These are phyloP conservation scores for Eulithis prunata DNA, from an alignment of 2,888 invertebrate genomes.

Conservation along the genomic window DNA sequence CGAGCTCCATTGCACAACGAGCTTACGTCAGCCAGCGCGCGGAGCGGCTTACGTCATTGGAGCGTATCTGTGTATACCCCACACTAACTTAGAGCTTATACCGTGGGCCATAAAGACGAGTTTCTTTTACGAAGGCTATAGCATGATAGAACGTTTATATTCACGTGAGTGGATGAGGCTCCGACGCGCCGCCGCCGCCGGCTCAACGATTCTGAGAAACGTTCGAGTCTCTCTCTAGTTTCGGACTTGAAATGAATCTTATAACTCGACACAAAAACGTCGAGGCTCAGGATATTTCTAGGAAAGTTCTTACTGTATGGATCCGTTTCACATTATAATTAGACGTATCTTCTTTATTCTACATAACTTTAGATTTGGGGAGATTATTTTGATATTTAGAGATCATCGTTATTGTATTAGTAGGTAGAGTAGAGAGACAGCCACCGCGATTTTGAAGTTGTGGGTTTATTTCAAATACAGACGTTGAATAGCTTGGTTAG, in stretches of 20 bases:
- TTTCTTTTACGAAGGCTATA: constrained; percentile 57
- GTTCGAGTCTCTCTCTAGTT: constrained; percentile 79
- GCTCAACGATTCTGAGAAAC: constrained; percentile 82
- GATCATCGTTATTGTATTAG: too few relatives aligned
- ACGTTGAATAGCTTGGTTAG: too few relatives aligned
- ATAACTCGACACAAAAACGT: constrained; percentile 54
- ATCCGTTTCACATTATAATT: constrained; percentile 23
- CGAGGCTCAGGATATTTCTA: constrained; percentile 57
- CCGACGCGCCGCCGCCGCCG: constrained; percentile 72
- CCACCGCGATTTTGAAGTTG: too few relatives aligned
- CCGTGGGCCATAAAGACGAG: constrained; percentile 55
- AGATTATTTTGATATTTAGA: too few relatives aligned
- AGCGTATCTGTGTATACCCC: constrained; percentile 61
- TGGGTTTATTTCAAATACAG: too few relatives aligned
- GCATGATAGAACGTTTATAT: constrained; percentile 82
- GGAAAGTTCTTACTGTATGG: constrained; percentile 48
- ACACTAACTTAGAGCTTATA: constrained; percentile 68
- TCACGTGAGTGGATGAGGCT: constrained; percentile 83
- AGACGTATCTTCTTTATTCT: too few relatives aligned
- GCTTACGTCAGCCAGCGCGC: constrained; percentile 83
- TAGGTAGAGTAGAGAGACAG: too few relatives aligned
- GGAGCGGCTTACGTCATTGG: constrained; percentile 82
- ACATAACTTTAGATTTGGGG: too few relatives aligned
- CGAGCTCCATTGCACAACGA: constrained; percentile 82
- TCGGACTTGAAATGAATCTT: constrained; percentile 79